Conservation (phyloP, 2,113 vertebrate species). For the Reinhardtius hippoglossoides region DNA sequence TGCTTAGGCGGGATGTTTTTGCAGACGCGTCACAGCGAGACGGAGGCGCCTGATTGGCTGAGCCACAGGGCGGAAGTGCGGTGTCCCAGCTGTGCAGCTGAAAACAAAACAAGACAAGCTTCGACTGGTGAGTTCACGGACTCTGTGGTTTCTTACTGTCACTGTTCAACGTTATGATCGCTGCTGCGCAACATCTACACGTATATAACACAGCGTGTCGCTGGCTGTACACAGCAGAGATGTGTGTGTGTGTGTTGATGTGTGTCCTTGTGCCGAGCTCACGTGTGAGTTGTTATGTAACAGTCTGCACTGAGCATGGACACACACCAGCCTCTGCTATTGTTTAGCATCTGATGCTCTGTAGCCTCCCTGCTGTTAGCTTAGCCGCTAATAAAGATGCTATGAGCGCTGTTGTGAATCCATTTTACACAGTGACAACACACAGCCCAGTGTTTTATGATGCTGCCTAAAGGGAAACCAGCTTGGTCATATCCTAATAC, state of each 20-base stretch:
- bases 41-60: constrained; percentile 61
- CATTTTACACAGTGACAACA: not conserved
- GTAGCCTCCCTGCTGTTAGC: constrained; percentile 1
- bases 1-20: constrained; percentile 16
- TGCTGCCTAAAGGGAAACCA: not conserved
- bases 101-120: constrained; percentile 82
- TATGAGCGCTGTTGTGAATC: not conserved
- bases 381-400: not conserved
- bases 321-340: constrained; percentile 26
- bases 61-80: constrained; percentile 74
- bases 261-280: constrained; percentile 56
- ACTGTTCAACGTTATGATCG: not conserved
- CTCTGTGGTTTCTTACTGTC: not conserved
- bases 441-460: not conserved
- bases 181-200: not conserved
- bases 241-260: not conserved
- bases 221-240: not conserved
- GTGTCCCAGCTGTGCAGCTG: constrained; percentile 73
- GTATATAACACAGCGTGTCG: not conserved
- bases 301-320: constrained; percentile 46
- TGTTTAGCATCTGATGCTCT: constrained; percentile 33
- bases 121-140: constrained; percentile 80
- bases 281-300: constrained; percentile 74
- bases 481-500: not conserved
- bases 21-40: constrained; percentile 14